Conservation (phyloP, 2,888 invertebrate species). For the Cybosia mesomella region DNA sequence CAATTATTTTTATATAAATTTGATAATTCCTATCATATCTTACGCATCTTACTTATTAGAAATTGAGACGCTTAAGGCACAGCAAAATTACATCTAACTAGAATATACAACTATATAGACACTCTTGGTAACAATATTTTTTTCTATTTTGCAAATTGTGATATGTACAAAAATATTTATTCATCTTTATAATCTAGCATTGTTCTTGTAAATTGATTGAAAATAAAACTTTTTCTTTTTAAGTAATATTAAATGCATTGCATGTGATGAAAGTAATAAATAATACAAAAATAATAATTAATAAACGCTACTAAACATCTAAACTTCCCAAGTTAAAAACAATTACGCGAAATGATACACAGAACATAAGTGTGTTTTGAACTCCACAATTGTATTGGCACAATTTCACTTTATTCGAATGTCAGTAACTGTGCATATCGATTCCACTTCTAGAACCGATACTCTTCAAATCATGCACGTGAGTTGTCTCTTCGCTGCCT, state of each 20-base stretch:
- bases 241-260: slow-evolving; percentile 52
- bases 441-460: slow-evolving; percentile 82
- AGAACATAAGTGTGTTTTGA: slow-evolving; percentile 52
- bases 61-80: slow-evolving; percentile 87
- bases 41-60: slow-evolving; percentile 77
- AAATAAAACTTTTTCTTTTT: slow-evolving; percentile 37
- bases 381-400: slow-evolving; percentile 69
- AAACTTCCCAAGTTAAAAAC: slow-evolving; percentile 42
- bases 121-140: slow-evolving; percentile 80
- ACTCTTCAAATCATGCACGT: slow-evolving; percentile 84
- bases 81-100: slow-evolving; percentile 83
- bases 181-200: slow-evolving; percentile 72
- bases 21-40: slow-evolving; percentile 72
- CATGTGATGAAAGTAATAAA: slow-evolving; percentile 57
- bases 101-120: slow-evolving; percentile 74
- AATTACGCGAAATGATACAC: slow-evolving; percentile 48
- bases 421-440: slow-evolving; percentile 63
- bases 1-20: slow-evolving; percentile 73
- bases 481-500: slow-evolving; percentile 80
- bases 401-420: slow-evolving; percentile 69
- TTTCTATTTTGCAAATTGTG: slow-evolving; percentile 79
- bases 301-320: slow-evolving; percentile 46
- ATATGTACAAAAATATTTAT: slow-evolving; percentile 86
- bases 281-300: slow-evolving; percentile 51
- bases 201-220: slow-evolving; percentile 49